Base-by-base conservation (phyloP, 2,888 invertebrate species). In the Cephus runcator region DNA sequence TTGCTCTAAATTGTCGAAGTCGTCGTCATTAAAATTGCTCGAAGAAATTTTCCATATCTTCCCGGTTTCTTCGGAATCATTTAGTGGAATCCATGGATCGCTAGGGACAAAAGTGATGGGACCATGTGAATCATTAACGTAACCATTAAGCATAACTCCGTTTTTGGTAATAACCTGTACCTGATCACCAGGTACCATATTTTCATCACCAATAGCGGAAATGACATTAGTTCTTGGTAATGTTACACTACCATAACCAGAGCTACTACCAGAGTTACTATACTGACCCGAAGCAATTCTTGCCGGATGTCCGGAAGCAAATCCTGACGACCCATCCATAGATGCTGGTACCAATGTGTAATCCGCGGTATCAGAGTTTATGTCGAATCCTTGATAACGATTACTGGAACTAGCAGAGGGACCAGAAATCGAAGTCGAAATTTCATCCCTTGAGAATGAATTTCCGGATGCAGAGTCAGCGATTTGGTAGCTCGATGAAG, bases 101-200 rank as follows among this genome's bases (percentile, higher is more conserved):
- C 56, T 56, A 23, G 23, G 6, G 23, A 56, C 23, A 56, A 56
- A 56, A 56, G 56, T 56, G 56, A 69, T 73, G 36, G 76, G 75
- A 31, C 73, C 68, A 31, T 12, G 31, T 30, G 31, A 73, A 31
- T 75, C 76, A 33, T 15, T 68, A 34, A 78, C 31, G 11, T 15
- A 36, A 35, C 86, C 85, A 4, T 80, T 33, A 73, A 88, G 78
- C 2, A 68, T 71, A 15, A 76, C 69, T 12, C 79, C 80, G 34
- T 80, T 79, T 12, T 73, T 84, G 11, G 84, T 35, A 33, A 77
- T 73, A 23, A 88, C 76, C 15, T 80, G 75, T 4, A 88, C 76
- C 1, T 80, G 30, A 35, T 88, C 87, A 35, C 85, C 87, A 34
- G 85, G 81, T 69, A 33, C 4, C 3, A 86, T 23, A 34, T 11